These are phyloP conservation scores for Aethes cnicana DNA, from an alignment of 2,888 invertebrate species.

Conservation along the genomic window DNA sequence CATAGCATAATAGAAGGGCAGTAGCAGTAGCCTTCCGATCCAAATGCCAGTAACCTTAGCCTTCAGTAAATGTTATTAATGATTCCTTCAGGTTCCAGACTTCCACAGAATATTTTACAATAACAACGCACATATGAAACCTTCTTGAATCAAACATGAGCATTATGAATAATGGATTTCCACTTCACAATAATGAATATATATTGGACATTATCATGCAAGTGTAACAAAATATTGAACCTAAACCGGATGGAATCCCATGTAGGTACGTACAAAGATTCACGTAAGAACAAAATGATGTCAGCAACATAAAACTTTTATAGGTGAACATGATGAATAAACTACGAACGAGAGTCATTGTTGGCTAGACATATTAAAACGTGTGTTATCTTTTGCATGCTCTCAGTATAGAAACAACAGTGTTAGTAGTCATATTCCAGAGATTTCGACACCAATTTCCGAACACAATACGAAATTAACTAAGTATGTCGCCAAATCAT, in stretches of 20 bases:
- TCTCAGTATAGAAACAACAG: too few species aligned
- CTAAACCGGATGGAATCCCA: too few species aligned
- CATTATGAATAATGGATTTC: slow-evolving; percentile 20
- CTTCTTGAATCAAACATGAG: slow-evolving; percentile 24
- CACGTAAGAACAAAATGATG: slow-evolving; percentile 1
- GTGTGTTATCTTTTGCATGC: neutral
- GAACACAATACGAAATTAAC: slow-evolving; percentile 9
- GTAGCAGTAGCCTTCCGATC: too few species aligned
- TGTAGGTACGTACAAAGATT: too few species aligned
- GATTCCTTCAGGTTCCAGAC: slow-evolving; percentile 4
- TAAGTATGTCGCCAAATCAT: slow-evolving; percentile 7
- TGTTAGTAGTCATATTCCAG: too few species aligned
- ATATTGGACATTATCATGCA: slow-evolving; percentile 10
- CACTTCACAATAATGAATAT: slow-evolving; percentile 20
- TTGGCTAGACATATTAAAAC: neutral
- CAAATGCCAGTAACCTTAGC: neutral
- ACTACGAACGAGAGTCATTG: neutral
- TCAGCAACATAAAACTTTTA: slow-evolving; percentile 6
- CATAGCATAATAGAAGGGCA: too few species aligned
- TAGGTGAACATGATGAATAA: neutral
- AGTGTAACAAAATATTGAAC: neutral
- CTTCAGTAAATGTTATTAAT: neutral
- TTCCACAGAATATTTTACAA: neutral
- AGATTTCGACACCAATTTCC: slow-evolving; percentile 3
- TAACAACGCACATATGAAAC: slow-evolving; percentile 12